Evolutionary conservation across 2,888 invertebrate genomes (phyloP).

Genomic region (Disparrhopalites patrizii): DNA sequence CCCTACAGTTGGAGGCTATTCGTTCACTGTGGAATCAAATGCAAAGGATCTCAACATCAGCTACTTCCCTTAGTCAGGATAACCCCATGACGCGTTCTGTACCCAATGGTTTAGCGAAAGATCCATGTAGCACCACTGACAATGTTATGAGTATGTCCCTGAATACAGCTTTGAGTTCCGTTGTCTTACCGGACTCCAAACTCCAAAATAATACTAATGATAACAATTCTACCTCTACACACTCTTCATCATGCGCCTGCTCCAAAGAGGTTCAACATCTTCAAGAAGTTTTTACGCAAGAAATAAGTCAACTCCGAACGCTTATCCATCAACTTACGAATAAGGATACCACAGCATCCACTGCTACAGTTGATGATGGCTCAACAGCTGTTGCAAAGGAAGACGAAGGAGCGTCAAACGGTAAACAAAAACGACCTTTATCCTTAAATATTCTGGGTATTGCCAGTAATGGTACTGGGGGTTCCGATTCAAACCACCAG

Average conservation of each 20-base stretch:
- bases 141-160: constrained; percentile 36
- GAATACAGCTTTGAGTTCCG: constrained; percentile 27
- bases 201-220: not conserved
- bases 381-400: not conserved
- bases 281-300: constrained; percentile 32
- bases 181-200: not conserved
- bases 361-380: not conserved
- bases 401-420: not conserved
- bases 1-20: constrained; percentile 85
- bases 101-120: constrained; percentile 40
- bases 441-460: constrained; percentile 32
- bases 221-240: not conserved
- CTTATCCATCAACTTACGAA: constrained; percentile 32
- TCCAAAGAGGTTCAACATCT: constrained; percentile 36
- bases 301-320: constrained; percentile 35
- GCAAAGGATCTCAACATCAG: constrained; percentile 40
- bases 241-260: constrained; percentile 28
- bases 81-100: constrained; percentile 41
- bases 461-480: constrained; percentile 10
- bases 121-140: not conserved
- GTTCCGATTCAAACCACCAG: constrained; percentile 3
- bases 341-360: not conserved
- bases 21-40: constrained; percentile 70
- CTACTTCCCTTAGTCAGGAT: constrained; percentile 1
- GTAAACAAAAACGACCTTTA: constrained; percentile 31